Evolutionary conservation across 2,888 invertebrate species (phyloP).

Genomic region (Agriopis marginaria): DNA sequence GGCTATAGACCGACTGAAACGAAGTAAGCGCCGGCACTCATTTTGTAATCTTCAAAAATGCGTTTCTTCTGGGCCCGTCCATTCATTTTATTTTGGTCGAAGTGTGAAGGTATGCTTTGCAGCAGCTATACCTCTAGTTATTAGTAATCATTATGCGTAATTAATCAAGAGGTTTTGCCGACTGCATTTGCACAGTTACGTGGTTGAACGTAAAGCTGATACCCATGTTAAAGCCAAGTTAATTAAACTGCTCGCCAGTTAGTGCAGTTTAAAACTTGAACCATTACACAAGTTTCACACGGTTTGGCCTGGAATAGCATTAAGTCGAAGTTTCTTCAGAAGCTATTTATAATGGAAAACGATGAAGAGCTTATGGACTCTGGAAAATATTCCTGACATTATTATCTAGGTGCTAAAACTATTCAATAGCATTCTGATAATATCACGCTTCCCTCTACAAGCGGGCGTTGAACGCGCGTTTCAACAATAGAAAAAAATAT

Average conservation of each 20-base stretch:
- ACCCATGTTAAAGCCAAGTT: conserved; percentile 13
- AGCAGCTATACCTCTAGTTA: too few species aligned
- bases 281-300: conserved; percentile 10
- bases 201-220: conserved; percentile 4
- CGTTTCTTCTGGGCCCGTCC: too few species aligned
- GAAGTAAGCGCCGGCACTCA: too few species aligned
- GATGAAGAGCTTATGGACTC: conserved; percentile 15
- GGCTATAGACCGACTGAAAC: too few species aligned
- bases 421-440: background rate
- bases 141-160: background rate
- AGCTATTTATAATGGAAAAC: conserved; percentile 22
- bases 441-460: background rate
- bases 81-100: too few species aligned
- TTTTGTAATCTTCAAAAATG: too few species aligned
- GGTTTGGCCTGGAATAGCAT: conserved; percentile 11
- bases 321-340: conserved; percentile 2
- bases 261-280: conserved; percentile 24
- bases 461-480: too few species aligned
- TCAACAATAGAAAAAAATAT: too few species aligned
- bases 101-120: too few species aligned
- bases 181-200: background rate
- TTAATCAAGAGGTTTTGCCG: background rate
- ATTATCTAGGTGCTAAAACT: background rate
- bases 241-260: conserved; percentile 7
- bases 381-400: background rate